Evolutionary conservation across 2,797 vertebrate species (phyloP), one percentile per base, ranked within the genome.

Genomic region (Sylvia borin): DNA sequence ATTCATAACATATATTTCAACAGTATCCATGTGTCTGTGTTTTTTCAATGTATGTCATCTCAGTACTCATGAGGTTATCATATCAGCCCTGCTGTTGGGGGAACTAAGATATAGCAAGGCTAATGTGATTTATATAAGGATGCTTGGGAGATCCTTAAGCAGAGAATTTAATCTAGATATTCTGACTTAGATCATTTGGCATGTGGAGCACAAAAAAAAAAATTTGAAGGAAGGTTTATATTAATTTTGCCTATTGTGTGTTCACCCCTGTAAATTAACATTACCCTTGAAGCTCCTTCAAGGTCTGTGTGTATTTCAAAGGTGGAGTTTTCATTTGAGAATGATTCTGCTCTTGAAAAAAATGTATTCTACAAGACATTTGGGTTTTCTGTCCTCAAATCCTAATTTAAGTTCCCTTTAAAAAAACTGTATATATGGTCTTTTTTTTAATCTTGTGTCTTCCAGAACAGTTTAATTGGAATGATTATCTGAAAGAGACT

Each of bases 401-500:
- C 11, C 21, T 11, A 3, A 50, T 68, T 68, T 42, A 58, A 84
- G 11, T 66, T 87, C 15, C 26, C 20, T 74, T 93, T 90, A 57
- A 83, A 76, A 85, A 91, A 92, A 43, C 11, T 83, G 29, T 71
- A 26, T 66, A 8, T 43, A 16, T 88, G 72, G 40, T 95, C 9
- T 84, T 60, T 91, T 91, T 94, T 96, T 96, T 85, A 6, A 6
- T 94, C 45, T 94, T 96, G 7, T 97, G 73, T 96, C 55, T 96
- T 96, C 84, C 92, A 98, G 99, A 99, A 88, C 92, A 98, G 42
- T 99, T 99, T 97, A 98, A 97, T 78, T 99, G 99, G 99, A 99
- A 99, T 80, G 98, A 98, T 74, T 99, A 99, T 96, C 98, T 99
- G 84, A 98, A 99, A 97, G 98, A 99, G 96, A 99, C 98, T 36